Percentiles rank a stretch among this genome's conserved stretches.
Conservation (phyloP, 2,113 vertebrate species). For the Lagopus muta region DNA sequence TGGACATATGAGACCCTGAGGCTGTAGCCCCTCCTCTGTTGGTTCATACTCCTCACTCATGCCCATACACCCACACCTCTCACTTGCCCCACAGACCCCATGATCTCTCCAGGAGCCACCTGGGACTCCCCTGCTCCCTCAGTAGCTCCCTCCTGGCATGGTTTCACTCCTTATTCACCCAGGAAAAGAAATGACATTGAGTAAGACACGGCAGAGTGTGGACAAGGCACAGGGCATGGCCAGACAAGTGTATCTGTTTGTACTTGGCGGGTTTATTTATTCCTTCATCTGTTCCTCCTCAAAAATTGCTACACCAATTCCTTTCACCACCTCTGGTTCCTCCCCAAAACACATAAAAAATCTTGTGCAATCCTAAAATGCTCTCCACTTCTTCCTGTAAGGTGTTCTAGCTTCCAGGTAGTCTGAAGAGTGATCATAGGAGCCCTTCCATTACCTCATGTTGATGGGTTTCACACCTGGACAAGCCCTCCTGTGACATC, state of each 20-base stretch:
- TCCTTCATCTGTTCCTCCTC: not conserved
- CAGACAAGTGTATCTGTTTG: not conserved
- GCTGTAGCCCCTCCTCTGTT: not conserved
- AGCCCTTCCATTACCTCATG: not conserved
- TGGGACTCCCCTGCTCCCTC: not conserved
- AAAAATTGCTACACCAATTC: not conserved
- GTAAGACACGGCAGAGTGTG: not conserved
- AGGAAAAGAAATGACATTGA: not conserved
- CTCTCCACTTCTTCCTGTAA: not conserved
- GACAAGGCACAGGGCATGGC: not conserved
- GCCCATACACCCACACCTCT: not conserved
- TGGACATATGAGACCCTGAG: not conserved
- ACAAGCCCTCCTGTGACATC: not conserved
- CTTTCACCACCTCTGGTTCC: not conserved
- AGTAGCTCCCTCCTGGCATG: not conserved
- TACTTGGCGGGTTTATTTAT: not conserved
- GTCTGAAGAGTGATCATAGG: not conserved
- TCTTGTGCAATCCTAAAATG: not conserved
- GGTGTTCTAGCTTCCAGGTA: fast-evolving
- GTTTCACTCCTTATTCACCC: not conserved
- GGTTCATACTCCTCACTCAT: not conserved
- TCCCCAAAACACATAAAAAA: not conserved
- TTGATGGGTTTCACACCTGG: not conserved
- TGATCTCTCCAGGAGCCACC: not conserved
- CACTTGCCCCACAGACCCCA: not conserved